phyloP scores from a whole-genome alignment of 2,113 vertebrate species.

The Ibidorhyncha struthersii region DNA sequence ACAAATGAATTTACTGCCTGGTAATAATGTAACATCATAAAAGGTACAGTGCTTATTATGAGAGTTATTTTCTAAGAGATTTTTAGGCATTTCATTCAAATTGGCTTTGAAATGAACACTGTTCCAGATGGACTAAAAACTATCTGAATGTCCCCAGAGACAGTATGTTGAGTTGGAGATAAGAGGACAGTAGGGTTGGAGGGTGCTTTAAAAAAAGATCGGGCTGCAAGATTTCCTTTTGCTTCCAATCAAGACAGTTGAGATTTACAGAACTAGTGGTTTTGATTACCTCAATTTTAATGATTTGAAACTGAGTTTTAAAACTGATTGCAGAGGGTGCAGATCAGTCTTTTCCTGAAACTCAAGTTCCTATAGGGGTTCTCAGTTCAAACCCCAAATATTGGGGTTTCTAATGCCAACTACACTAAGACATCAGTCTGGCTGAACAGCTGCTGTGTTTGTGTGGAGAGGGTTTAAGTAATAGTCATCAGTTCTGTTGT shows the following conservation, averaged over 20 bases:
- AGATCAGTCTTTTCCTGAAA: neutral
- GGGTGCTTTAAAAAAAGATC: neutral
- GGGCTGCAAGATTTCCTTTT: neutral
- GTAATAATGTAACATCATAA: constrained; percentile 31
- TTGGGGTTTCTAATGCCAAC: neutral
- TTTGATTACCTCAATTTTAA: constrained; percentile 6
- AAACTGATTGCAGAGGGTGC: neutral
- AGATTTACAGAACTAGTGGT: neutral
- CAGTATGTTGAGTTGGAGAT: neutral
- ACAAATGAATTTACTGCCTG: neutral
- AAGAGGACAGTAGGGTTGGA: neutral
- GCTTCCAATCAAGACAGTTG: neutral
- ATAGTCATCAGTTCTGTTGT: constrained; percentile 10
- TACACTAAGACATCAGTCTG: neutral
- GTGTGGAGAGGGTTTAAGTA: constrained; percentile 22
- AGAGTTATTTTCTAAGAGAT: constrained; percentile 1
- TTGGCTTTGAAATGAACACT: neutral
- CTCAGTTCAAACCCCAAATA: neutral
- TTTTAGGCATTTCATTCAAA: constrained; percentile 16
- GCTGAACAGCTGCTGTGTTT: neutral
- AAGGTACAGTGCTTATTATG: constrained; percentile 32
- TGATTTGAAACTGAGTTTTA: neutral
- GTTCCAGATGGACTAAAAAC: neutral
- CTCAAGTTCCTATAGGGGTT: neutral
- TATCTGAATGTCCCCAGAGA: neutral